Evolutionary conservation across 1,140 invertebrate species (phyloP), one percentile per base, ranked within the genome.

Genomic region (Dinothrombium tinctorium): DNA sequence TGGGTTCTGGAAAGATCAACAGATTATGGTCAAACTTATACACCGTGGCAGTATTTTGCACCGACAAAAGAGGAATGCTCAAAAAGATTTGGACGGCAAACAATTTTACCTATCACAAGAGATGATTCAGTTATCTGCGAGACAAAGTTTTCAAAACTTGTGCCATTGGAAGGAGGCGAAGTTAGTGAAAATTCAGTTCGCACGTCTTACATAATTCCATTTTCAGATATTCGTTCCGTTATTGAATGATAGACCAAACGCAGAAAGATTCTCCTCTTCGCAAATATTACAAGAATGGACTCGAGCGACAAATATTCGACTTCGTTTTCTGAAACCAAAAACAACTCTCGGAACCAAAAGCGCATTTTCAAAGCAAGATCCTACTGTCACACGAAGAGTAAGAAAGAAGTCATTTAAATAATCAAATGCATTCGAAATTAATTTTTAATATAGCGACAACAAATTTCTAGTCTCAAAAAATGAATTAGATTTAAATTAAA

Each of bases 31-130:
- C 69, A 79, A 55, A 89, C 83, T 0, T 99, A 73, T 63, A 67
- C 69, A 22, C 76, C 92, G 0, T 98, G 92, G 92, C 84, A 95
- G 57, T 95, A 94, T 55, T 98, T 98, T 61, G 87, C 90, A 0
- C 83, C 87, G 53, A 76, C 75, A 0, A 64, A 67, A n/a, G 66
- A 71, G 42, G 92, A 95, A 53, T 89, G 83, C 55, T 66, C 75
- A 42, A 70, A 68, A 19, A 74, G 72, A 53, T 94, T 92, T 53
- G 82, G 81, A 6, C 65, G 69, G 36, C 72, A 82, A 43, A 74
- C 71, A 41, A 59, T 80, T 40, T 66, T 71, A 41, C 72, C 76
- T 0, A 82, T 90, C 12, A 69, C 65, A 0, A 67, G 68, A 41
- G 89, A 98, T 54, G 78, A 94, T 58, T 76, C 82, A 33, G 87